Conservation (phyloP, 2,113 vertebrate genomes). For the zebrafish (Danio rerio) region GRCz12tu NC_133193.1:54088001-54088500, state of each 20-base stretch:
- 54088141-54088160: conserved; percentile 86
- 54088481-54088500: conserved; percentile 94
- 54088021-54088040: conserved; percentile 83
- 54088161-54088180: conserved; percentile 92
- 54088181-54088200: conserved; percentile 99
- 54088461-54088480: conserved; percentile 98
- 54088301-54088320: too few species aligned
- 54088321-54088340: too few species aligned
- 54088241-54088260: neutral
- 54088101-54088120: conserved; percentile 97
- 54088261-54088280: too few species aligned
- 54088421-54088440: too few species aligned
- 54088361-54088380: too few species aligned
- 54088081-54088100: conserved; percentile 89
- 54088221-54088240: conserved; percentile 82
- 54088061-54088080: conserved; percentile 89
- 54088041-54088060: conserved; percentile 83
- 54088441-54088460: too few species aligned
- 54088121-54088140: conserved; percentile 90
- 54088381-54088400: too few species aligned
- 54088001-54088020: conserved; percentile 93
- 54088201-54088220: conserved; percentile 95
- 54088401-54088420: too few species aligned
- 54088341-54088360: too few species aligned
- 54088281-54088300: too few species aligned